Percentiles rank a stretch among this genome's conserved stretches.
Conservation (phyloP, 2,797 vertebrate genomes). For the Peromyscus attwateri region DNA sequence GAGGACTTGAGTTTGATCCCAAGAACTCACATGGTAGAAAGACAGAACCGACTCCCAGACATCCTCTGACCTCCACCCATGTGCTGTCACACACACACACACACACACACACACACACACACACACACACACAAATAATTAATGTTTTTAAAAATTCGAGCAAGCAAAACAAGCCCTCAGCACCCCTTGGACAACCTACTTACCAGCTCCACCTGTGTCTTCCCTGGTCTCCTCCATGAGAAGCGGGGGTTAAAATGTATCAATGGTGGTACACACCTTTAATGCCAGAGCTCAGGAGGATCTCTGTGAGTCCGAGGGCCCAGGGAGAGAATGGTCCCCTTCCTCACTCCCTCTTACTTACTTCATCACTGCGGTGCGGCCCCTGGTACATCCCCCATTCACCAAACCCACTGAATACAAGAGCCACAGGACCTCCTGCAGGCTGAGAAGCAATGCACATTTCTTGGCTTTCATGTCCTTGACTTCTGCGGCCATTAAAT, state of each 20-base stretch:
- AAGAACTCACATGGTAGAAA: not conserved
- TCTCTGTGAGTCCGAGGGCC: not conserved
- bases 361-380: not conserved
- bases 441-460: not conserved
- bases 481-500: not conserved
- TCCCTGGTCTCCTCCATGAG: not conserved
- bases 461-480: not conserved
- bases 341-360: not conserved
- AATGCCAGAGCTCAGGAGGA: not conserved
- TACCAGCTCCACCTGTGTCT: not conserved
- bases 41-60: not conserved
- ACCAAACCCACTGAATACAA: not conserved
- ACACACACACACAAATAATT: not conserved
- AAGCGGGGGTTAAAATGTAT: not conserved
- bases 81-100: not conserved
- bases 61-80: not conserved
- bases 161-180: not conserved
- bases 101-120: not conserved
- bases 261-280: not conserved
- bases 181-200: not conserved
- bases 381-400: not conserved
- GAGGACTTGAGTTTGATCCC: not conserved
- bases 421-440: no score
- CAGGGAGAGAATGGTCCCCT: not conserved
- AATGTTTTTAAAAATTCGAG: not conserved